A percentile compares a stretch with the other conserved stretches of the same genome.
Evolutionary conservation across 37 sponge, comb jelly and placozoan species (phyloP).

Genomic region (Crambe crambe): DNA sequence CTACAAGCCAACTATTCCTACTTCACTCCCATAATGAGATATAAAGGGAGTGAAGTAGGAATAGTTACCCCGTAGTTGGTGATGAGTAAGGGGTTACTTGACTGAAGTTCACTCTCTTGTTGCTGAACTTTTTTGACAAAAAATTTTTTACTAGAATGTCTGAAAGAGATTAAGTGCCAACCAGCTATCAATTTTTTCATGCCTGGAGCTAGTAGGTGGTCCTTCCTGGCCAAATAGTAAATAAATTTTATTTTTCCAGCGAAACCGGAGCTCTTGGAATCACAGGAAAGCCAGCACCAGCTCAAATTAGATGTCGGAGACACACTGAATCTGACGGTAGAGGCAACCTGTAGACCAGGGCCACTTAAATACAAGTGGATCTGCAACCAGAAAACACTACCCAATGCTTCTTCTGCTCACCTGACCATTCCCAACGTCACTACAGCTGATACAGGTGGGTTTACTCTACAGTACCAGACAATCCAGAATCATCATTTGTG

Average conservation of each 20-base stretch:
- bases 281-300: background rate
- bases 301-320: background rate
- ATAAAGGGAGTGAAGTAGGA: too few relatives aligned
- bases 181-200: slow-evolving; percentile 11
- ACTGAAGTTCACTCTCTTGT: too few relatives aligned
- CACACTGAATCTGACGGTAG: background rate
- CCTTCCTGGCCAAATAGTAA: background rate
- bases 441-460: background rate
- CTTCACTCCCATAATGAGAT: too few relatives aligned
- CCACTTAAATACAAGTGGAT: slow-evolving; percentile 29
- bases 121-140: too few relatives aligned
- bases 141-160: slow-evolving; percentile 8
- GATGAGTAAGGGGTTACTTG: too few relatives aligned
- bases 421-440: background rate
- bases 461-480: background rate
- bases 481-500: background rate
- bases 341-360: background rate
- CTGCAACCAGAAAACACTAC: too few relatives aligned
- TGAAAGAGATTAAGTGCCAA: slow-evolving; percentile 25
- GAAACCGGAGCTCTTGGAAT: too few relatives aligned
- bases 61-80: too few relatives aligned
- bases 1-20: too few relatives aligned
- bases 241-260: too few relatives aligned
- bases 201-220: slow-evolving; percentile 7
- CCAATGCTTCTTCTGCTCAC: too few relatives aligned